phyloP scores from a whole-genome alignment of 2,888 invertebrate genomes.

The Oscheius sp. region DNA sequence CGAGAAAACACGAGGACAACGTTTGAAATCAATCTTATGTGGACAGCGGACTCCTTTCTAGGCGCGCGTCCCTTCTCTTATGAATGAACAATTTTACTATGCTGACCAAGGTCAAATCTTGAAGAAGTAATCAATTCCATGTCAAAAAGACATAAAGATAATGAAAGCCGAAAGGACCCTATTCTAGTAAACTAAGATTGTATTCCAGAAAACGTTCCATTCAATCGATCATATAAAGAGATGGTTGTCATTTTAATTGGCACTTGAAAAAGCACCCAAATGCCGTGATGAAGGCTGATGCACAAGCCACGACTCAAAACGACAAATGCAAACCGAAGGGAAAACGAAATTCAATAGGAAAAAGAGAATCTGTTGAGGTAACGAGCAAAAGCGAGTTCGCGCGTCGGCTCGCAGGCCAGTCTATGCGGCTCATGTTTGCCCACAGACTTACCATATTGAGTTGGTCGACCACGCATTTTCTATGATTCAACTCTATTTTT shows the following conservation, averaged over 20 bases:
- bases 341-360: not conserved
- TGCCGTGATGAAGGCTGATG: too few relatives aligned
- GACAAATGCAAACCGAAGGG: not conserved
- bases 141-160: too few relatives aligned
- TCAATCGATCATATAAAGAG: too few relatives aligned
- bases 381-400: constrained; percentile 29
- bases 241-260: too few relatives aligned
- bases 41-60: not conserved
- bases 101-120: too few relatives aligned
- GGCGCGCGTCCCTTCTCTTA: not conserved
- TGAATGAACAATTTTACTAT: not conserved
- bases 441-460: constrained; percentile 32
- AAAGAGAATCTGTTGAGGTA: not conserved
- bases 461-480: constrained; percentile 27
- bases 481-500: constrained; percentile 14
- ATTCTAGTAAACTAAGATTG: too few relatives aligned
- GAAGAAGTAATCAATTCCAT: too few relatives aligned
- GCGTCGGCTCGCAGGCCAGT: constrained; percentile 23
- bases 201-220: too few relatives aligned
- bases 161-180: too few relatives aligned
- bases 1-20: not conserved
- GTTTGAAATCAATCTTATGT: not conserved
- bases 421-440: constrained; percentile 28
- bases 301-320: too few relatives aligned
- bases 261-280: too few relatives aligned